phyloP scores from a whole-genome alignment of 2,113 vertebrate genomes.

The Erpornis zantholeuca region DNA sequence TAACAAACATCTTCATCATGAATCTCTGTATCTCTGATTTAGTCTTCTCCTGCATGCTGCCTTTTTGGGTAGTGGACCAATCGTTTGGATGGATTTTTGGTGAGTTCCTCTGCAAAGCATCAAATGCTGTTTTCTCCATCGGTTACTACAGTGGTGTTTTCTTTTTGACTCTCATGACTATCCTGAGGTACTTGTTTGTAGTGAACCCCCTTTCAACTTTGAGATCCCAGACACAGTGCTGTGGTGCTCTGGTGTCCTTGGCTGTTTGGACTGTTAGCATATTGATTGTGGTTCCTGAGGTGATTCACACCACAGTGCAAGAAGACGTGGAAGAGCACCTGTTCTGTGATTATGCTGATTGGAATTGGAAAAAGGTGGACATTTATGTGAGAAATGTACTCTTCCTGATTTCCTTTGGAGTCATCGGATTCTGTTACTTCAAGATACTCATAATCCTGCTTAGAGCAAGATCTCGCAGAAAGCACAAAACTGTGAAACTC shows the following conservation, averaged over 20 bases:
- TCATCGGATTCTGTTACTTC: constrained; percentile 83
- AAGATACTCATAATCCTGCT: constrained; percentile 82
- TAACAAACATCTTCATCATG: constrained; percentile 87
- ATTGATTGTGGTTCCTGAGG: constrained; percentile 71
- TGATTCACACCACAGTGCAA: constrained; percentile 60
- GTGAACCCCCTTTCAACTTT: constrained; percentile 80
- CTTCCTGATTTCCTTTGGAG: constrained; percentile 77
- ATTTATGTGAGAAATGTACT: constrained; percentile 81
- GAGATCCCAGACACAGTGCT: constrained; percentile 55
- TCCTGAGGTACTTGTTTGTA: constrained; percentile 83
- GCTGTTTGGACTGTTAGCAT: constrained; percentile 78
- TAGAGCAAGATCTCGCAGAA: constrained; percentile 72
- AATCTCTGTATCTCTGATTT: constrained; percentile 90
- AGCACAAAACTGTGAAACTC: constrained; percentile 83
- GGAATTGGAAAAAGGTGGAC: constrained; percentile 45
- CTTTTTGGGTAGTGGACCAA: constrained; percentile 79
- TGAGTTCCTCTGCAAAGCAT: constrained; percentile 75
- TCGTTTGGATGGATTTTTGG: constrained; percentile 80
- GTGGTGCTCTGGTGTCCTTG: constrained; percentile 63
- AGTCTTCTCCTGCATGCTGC: constrained; percentile 83
- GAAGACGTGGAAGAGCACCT: too few species aligned
- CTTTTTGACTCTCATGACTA: constrained; percentile 86
- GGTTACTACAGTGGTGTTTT: constrained; percentile 89
- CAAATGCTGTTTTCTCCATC: constrained; percentile 79
- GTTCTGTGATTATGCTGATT: constrained; percentile 58